phyloP scores from a whole-genome alignment of 2,113 vertebrate species.

The Ondatra zibethicus region DNA sequence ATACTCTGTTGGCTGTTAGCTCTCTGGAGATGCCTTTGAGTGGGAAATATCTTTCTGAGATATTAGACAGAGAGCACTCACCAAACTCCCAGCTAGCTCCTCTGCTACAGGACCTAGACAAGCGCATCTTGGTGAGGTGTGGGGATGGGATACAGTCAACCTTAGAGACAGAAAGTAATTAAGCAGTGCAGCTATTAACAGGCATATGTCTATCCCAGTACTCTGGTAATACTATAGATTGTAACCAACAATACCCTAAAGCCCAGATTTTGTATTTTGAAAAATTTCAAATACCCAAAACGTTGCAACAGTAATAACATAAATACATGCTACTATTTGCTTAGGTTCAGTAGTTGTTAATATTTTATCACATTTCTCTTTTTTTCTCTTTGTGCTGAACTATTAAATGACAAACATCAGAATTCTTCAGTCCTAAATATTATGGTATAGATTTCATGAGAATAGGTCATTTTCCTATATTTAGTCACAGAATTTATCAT shows the following conservation, averaged over 20 bases:
- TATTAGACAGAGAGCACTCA: constrained; percentile 59
- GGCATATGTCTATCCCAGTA: not conserved
- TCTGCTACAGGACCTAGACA: not conserved
- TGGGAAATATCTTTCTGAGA: constrained; percentile 80
- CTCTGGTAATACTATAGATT: not conserved
- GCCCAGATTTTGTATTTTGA: not conserved
- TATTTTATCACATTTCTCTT: not conserved
- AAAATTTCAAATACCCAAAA: constrained; percentile 37
- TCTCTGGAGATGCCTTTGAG: constrained; percentile 84
- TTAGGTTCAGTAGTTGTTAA: not conserved
- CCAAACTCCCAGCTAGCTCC: constrained; percentile 25
- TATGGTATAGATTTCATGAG: not conserved
- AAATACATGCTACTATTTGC: not conserved
- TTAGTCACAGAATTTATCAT: not conserved
- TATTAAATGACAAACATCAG: not conserved
- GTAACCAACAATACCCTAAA: not conserved
- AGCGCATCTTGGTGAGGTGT: constrained; percentile 33
- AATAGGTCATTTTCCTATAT: not conserved
- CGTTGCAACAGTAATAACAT: not conserved
- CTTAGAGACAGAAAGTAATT: constrained; percentile 52
- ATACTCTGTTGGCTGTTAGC: constrained; percentile 84
- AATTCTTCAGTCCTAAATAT: not conserved
- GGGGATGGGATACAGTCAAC: constrained; percentile 36
- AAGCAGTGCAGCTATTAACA: constrained; percentile 48
- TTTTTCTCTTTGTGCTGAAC: not conserved